These are phyloP conservation scores for Sceliomorpha sp. DNA, from an alignment of 2,888 invertebrate species.

Conservation along the genomic window DNA sequence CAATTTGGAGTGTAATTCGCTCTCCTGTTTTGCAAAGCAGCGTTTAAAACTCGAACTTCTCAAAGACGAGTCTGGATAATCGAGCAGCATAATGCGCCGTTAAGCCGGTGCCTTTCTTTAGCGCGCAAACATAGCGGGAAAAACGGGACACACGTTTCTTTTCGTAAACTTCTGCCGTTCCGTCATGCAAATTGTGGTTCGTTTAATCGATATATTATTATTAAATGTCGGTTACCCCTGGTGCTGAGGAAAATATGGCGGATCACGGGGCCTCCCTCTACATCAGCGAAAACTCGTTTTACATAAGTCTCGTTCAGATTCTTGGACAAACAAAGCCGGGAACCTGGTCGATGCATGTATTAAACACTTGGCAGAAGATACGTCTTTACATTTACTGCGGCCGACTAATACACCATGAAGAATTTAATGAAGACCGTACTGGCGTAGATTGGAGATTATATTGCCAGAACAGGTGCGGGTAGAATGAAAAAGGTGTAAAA, in stretches of 20 bases:
- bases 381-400: constrained; percentile 11
- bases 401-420: constrained; percentile 5
- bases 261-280: neutral
- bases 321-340: neutral
- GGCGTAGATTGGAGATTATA: constrained; percentile 13
- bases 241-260: neutral
- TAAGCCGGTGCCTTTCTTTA: constrained; percentile 11
- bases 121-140: constrained; percentile 1
- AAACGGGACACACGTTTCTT: constrained; percentile 1
- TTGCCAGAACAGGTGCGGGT: neutral
- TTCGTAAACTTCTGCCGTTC: constrained; percentile 38
- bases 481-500: neutral
- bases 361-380: constrained; percentile 5
- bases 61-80: constrained; percentile 28
- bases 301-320: neutral
- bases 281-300: constrained; percentile 1
- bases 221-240: neutral
- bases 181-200: constrained; percentile 23
- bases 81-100: constrained; percentile 20
- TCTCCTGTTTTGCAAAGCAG: constrained; percentile 14
- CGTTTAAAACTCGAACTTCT: constrained; percentile 21
- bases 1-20: constrained; percentile 15
- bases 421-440: constrained; percentile 24
- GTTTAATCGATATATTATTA: constrained; percentile 24
- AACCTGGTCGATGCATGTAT: neutral